Conservation (phyloP, 1,140 invertebrate species). For the Protaetia brevitarsis region DNA sequence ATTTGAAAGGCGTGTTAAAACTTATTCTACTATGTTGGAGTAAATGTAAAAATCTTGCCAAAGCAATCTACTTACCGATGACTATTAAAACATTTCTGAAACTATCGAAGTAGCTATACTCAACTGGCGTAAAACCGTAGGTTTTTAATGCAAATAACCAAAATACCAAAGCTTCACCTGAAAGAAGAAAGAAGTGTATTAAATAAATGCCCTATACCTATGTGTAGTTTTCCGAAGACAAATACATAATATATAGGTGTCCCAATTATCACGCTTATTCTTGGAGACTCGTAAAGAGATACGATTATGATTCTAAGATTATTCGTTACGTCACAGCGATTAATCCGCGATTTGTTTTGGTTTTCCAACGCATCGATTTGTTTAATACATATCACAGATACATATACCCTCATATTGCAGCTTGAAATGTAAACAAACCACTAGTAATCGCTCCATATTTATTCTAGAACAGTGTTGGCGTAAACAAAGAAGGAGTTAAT, state of each 20-base stretch:
- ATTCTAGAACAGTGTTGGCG: too few species aligned
- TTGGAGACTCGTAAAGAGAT: neutral
- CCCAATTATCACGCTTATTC: neutral
- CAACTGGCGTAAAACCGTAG: constrained; percentile 37
- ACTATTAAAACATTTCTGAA: constrained; percentile 41
- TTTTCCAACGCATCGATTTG: neutral
- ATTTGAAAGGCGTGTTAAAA: too few species aligned
- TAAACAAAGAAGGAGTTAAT: too few species aligned
- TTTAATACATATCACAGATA: too few species aligned
- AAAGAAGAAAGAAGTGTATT: constrained; percentile 23
- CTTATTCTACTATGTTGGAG: neutral
- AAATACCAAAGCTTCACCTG: constrained; percentile 37
- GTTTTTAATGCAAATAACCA: constrained; percentile 34
- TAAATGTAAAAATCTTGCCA: neutral
- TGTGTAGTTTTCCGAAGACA: neutral
- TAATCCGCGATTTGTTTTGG: neutral
- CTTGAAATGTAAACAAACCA: too few species aligned
- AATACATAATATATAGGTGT: neutral
- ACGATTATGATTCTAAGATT: too few species aligned
- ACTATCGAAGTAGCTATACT: constrained; percentile 38
- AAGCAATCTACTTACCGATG: constrained; percentile 39
- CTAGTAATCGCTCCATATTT: too few species aligned
- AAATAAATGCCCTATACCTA: neutral
- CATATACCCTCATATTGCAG: too few species aligned
- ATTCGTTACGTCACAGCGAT: neutral